Evolutionary conservation across 2,113 vertebrate genomes (phyloP), one percentile per base, ranked within the genome.

Genomic region (Oryzias melastigma): DNA sequence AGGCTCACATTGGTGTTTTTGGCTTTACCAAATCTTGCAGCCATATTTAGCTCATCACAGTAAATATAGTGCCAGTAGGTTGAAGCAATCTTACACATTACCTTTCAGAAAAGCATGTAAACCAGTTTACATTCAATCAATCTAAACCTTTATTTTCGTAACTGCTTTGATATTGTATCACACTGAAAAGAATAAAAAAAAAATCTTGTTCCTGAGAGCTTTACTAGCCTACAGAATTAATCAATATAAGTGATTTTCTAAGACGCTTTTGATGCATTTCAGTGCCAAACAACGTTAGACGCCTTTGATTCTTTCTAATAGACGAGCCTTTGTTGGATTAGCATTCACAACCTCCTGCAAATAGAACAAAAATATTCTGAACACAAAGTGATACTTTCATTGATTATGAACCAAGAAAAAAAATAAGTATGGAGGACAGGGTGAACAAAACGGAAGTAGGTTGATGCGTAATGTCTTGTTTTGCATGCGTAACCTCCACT

Each of bases 391-490:
- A 62, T 48, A 75, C 48, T 5, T 14, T 58, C 40, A 62, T 41
- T 63, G 75, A 84, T 63, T 58, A 43, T 3, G 17, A 70, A 60
- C 75, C 49, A 79, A 75, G 43, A 69, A 67, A 61, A 76, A 25
- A 47, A 18, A 10, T 12, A 35, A 35, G 1, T 7, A 35, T 12
- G 48, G 65, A 70, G 71, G 73, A 54, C 44, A 53, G 59, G 67
- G 52, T 58, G 80, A 81, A 80, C 75, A 71, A 75, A 80, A 84
- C 24, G 16, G 67, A 86, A 83, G 76, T 65, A 62, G 68, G 64
- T 35, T 60, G 54, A 65, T 58, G 56, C 49, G 51, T 25, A 70
- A 60, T n/a, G 50, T 64, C 65, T 61, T 14, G 45, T 52, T 60
- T 69, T 29, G 22, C 41, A 47, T 1, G 25, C 1, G 13, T 52